Evolutionary conservation across 2,797 vertebrate species (phyloP).

Genomic region (Schizopygopsis malacanthus): DNA sequence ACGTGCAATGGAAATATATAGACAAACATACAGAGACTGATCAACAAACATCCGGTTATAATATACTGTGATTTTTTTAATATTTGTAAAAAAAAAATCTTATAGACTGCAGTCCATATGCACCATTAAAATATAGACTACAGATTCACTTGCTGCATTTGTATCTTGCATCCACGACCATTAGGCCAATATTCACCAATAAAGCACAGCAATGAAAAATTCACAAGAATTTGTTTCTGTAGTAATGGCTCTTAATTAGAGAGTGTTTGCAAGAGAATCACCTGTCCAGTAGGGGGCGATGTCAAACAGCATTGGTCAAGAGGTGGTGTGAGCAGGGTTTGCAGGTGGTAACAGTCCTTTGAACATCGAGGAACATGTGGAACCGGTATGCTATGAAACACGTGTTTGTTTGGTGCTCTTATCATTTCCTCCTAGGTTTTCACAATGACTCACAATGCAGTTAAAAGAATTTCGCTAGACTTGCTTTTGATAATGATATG

Average conservation of each 20-base stretch:
- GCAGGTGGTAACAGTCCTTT: background rate
- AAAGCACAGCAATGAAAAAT: background rate
- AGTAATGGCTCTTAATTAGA: too few relatives aligned
- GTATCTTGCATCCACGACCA: background rate
- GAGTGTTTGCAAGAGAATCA: background rate
- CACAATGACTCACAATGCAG: background rate
- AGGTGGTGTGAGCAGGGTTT: too few relatives aligned
- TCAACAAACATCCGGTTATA: background rate
- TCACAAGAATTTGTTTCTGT: background rate
- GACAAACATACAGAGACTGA: background rate
- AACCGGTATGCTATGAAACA: conserved; percentile 7
- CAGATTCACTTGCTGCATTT: background rate
- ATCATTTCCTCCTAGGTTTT: background rate
- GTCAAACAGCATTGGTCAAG: conserved; percentile 5
- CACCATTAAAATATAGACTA: background rate
- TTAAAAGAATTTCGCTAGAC: background rate
- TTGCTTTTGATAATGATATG: background rate
- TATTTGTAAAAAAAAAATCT: background rate
- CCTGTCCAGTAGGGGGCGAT: conserved; percentile 40
- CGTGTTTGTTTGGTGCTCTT: background rate
- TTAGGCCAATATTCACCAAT: background rate
- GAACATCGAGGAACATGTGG: background rate
- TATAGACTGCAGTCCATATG: background rate
- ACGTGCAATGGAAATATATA: background rate
- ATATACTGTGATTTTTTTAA: background rate